Percentiles rank a stretch among this genome's conserved stretches.
phyloP scores from a whole-genome alignment of 2,113 vertebrate genomes.

The Myanophis thanlyinensis region DNA sequence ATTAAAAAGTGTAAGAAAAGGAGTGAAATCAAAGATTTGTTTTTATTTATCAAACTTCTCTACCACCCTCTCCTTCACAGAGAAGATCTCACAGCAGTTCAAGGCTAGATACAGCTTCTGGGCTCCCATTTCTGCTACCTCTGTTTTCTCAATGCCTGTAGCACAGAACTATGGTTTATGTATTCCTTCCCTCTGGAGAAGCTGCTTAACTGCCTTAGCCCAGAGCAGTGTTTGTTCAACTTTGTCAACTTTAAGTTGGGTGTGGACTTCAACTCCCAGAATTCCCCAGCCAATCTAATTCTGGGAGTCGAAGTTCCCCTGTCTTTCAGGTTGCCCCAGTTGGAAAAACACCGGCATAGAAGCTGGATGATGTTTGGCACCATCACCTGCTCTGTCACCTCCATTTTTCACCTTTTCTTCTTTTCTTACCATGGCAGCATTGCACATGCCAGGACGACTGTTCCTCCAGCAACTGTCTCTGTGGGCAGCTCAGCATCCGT shows the following conservation, averaged over 20 bases:
- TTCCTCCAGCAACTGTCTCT: conserved; percentile 91
- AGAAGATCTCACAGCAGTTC: not conserved
- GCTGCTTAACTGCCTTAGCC: not conserved
- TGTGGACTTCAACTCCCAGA: not conserved
- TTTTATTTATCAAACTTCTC: not conserved
- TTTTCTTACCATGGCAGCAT: conserved; percentile 65
- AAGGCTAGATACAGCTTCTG: not conserved
- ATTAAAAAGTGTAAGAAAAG: not conserved
- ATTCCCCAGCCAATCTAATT: not conserved
- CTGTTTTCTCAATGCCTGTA: not conserved
- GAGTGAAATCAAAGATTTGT: not conserved
- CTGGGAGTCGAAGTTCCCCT: not conserved
- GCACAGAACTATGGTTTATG: not conserved
- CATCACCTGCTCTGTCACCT: not conserved
- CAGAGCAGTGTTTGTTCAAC: not conserved
- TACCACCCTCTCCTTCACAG: not conserved
- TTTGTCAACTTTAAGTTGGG: not conserved
- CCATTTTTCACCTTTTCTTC: no score
- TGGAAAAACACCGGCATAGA: not conserved
- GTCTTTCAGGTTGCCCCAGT: not conserved
- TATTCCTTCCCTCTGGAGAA: not conserved
- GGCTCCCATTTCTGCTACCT: not conserved
- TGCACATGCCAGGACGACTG: conserved; percentile 89
- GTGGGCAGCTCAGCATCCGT: conserved; percentile 92
- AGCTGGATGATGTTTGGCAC: not conserved